These are phyloP conservation scores for Camponotus fellah DNA, from an alignment of 2,888 invertebrate species.

Conservation along the genomic window DNA sequence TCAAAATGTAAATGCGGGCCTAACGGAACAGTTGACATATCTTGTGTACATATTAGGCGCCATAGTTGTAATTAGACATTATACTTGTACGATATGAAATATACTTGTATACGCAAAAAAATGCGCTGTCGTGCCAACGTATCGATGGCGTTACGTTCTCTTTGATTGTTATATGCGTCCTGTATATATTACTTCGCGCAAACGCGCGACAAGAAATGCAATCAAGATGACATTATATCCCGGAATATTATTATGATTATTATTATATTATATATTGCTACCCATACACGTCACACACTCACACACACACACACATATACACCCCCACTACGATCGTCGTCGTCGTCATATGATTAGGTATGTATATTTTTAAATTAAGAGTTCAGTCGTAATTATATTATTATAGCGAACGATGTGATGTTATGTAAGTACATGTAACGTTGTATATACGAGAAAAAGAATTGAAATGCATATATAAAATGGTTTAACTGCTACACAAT, in stretches of 20 bases:
- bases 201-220: conserved; percentile 32
- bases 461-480: conserved; percentile 65
- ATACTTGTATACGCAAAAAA: conserved; percentile 49
- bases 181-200: conserved; percentile 61
- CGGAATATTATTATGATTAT: conserved; percentile 47
- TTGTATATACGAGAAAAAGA: conserved; percentile 83
- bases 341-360: conserved; percentile 70
- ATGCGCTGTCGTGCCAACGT: conserved; percentile 41
- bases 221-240: conserved; percentile 62
- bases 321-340: conserved; percentile 61
- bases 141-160: conserved; percentile 27
- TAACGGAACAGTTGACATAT: conserved; percentile 61
- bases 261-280: conserved; percentile 54
- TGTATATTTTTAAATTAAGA: conserved; percentile 61
- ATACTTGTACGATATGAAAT: conserved; percentile 67
- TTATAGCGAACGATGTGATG: conserved; percentile 85
- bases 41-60: conserved; percentile 69
- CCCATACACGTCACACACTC: neutral
- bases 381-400: conserved; percentile 77
- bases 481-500: conserved; percentile 55
- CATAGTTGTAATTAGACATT: conserved; percentile 66
- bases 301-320: neutral
- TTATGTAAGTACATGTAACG: conserved; percentile 85
- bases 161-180: conserved; percentile 59
- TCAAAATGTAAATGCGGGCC: conserved; percentile 9